These are phyloP conservation scores for Trachurus trachurus DNA, from an alignment of 2,797 vertebrate species.

Conservation along the genomic window DNA sequence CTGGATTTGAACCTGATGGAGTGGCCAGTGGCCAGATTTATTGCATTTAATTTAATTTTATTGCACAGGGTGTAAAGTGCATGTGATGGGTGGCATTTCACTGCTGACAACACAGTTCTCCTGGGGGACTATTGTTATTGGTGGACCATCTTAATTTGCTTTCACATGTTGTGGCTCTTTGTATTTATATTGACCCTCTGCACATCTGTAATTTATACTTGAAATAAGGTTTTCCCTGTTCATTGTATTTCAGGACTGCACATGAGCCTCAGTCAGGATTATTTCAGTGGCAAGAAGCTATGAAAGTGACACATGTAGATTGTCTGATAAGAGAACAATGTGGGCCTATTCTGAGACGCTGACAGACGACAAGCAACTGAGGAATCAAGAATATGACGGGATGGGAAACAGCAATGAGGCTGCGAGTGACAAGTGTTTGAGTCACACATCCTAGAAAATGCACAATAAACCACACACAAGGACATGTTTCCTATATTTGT, in stretches of 20 bases:
- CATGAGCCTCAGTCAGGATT: neutral
- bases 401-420: slow-evolving; percentile 47
- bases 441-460: neutral
- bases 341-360: slow-evolving; percentile 43
- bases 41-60: neutral
- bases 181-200: too few species aligned
- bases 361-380: slow-evolving; percentile 28
- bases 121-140: too few species aligned
- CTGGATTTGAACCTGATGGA: too few species aligned
- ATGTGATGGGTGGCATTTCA: neutral
- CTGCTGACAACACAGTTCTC: too few species aligned
- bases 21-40: too few species aligned
- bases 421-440: slow-evolving; percentile 50
- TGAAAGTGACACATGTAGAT: neutral
- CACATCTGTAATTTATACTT: neutral
- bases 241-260: neutral
- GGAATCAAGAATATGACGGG: slow-evolving; percentile 36
- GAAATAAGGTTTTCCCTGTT: neutral
- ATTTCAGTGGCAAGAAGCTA: slow-evolving; percentile 2
- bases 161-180: too few species aligned
- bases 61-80: neutral
- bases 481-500: too few species aligned
- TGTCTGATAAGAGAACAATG: slow-evolving; percentile 16
- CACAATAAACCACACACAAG: neutral
- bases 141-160: too few species aligned